Evolutionary conservation across 2,888 invertebrate species (phyloP).

Genomic region (Myathropa florea): DNA sequence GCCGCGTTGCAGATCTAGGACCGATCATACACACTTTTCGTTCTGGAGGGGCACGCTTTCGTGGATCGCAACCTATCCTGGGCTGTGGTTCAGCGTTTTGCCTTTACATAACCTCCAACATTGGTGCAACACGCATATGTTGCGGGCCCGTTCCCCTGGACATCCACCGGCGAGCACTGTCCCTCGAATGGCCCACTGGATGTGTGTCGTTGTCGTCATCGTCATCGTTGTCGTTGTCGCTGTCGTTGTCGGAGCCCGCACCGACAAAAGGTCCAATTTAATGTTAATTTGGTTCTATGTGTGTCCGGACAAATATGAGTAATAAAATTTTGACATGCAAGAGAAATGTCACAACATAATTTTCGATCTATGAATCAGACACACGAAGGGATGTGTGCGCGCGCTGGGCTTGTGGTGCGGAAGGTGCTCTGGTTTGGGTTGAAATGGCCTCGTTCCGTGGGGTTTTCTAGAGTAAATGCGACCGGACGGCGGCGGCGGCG

Average conservation of each 20-base stretch:
- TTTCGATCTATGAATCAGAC: slow-evolving; percentile 74
- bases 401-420: background rate
- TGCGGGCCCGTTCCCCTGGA: slow-evolving; percentile 11
- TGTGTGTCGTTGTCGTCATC: slow-evolving; percentile 52
- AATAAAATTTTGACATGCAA: slow-evolving; percentile 74
- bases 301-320: slow-evolving; percentile 73
- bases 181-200: slow-evolving; percentile 39
- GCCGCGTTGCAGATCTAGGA: slow-evolving; percentile 16
- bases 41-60: slow-evolving; percentile 50
- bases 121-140: slow-evolving; percentile 59
- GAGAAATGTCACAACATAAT: slow-evolving; percentile 75
- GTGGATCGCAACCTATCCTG: slow-evolving; percentile 59
- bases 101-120: slow-evolving; percentile 67
- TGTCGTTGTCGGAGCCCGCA: slow-evolving; percentile 17
- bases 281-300: slow-evolving; percentile 72
- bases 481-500: slow-evolving; percentile 12
- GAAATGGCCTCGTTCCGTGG: background rate
- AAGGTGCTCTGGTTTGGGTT: slow-evolving; percentile 30
- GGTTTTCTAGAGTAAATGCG: slow-evolving; percentile 56
- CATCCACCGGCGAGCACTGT: background rate
- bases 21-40: slow-evolving; percentile 38
- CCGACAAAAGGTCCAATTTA: slow-evolving; percentile 71
- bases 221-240: slow-evolving; percentile 25
- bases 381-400: slow-evolving; percentile 63
- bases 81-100: slow-evolving; percentile 60